Percentiles rank a stretch among this genome's conserved stretches.
Evolutionary conservation across 2,888 invertebrate genomes (phyloP).

Genomic region (Microctonus brassicae): DNA sequence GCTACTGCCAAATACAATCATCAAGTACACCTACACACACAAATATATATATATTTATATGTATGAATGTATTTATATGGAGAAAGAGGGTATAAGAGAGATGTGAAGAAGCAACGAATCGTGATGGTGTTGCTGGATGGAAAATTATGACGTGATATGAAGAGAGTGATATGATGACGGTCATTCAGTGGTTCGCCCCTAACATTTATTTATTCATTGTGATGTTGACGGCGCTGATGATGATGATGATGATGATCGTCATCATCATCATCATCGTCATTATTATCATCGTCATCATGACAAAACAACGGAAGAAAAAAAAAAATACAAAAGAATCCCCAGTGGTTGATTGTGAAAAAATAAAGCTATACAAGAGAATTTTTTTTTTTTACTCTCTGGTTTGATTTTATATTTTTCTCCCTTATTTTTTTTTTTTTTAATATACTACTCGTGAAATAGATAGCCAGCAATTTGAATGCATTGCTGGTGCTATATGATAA

Average conservation of each 20-base stretch:
- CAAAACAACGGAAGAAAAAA: not conserved
- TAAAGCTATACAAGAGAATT: not conserved
- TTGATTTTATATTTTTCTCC: slow-evolving; percentile 13
- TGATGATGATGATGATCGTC: not conserved
- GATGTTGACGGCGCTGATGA: slow-evolving; percentile 13
- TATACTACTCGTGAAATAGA: slow-evolving; percentile 6
- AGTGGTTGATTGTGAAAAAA: not conserved
- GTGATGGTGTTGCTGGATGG: slow-evolving; percentile 28
- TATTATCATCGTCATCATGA: not conserved
- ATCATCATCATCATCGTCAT: not conserved
- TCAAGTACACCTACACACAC: no score
- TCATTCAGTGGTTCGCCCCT: slow-evolving; percentile 20
- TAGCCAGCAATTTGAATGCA: slow-evolving; percentile 27
- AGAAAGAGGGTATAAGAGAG: slow-evolving; percentile 6
- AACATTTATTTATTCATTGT: slow-evolving; percentile 25
- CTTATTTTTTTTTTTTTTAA: slow-evolving; percentile 17
- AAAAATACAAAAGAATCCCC: not conserved
- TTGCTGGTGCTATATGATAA: slow-evolving; percentile 10
- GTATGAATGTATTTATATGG: not conserved
- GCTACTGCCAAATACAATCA: not conserved
- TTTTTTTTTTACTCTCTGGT: slow-evolving; percentile 6
- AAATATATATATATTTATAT: not conserved
- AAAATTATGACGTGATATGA: slow-evolving; percentile 31
- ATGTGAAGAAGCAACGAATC: slow-evolving; percentile 20
- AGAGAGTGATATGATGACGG: slow-evolving; percentile 31